Evolutionary conservation across 2,888 invertebrate genomes (phyloP).

Genomic region (Sipha maydis): DNA sequence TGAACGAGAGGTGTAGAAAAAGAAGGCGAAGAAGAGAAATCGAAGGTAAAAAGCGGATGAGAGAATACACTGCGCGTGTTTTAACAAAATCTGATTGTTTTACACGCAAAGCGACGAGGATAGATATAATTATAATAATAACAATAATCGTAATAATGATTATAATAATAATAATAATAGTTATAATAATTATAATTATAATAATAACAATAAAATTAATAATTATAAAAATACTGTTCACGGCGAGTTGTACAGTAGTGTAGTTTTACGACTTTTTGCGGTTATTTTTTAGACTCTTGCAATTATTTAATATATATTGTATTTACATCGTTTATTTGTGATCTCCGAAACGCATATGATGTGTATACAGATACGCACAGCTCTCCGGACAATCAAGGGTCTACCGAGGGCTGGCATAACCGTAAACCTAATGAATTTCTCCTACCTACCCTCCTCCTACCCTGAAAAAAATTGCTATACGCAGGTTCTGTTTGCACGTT

Average conservation of each 20-base stretch:
- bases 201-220: not conserved
- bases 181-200: not conserved
- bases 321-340: not conserved
- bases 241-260: not conserved
- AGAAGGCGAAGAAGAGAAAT: not conserved
- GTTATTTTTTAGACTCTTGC: not conserved
- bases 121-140: not conserved
- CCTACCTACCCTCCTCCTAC: no score
- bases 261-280: slow-evolving; percentile 23
- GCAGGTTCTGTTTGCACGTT: not conserved
- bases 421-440: no score
- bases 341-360: not conserved
- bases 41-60: not conserved
- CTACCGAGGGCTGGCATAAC: no score
- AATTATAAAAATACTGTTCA: not conserved
- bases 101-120: not conserved
- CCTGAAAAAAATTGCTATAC: not conserved
- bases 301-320: no score
- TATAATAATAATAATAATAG: not conserved
- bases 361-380: not conserved
- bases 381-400: not conserved
- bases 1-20: no score
- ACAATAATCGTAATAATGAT: not conserved
- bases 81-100: slow-evolving; percentile 30
- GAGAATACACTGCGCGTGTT: slow-evolving; percentile 27